Base-by-base conservation (phyloP, 2,888 invertebrate genomes). In the Epicampocera succincta region DNA sequence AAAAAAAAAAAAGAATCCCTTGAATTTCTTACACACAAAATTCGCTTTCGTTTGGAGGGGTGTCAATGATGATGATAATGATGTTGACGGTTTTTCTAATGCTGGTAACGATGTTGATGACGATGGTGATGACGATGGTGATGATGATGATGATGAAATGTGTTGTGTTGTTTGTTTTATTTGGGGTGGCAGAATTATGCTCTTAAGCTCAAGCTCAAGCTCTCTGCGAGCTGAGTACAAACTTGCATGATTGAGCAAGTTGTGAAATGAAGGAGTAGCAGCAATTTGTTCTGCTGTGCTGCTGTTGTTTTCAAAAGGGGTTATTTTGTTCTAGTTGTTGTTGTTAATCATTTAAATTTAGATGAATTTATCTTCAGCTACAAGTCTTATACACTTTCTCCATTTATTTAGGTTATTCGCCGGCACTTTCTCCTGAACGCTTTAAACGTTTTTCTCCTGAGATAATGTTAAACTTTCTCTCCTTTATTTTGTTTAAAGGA, bases 21-120 rank as follows among this genome's bases (percentile, higher is more conserved):
- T 72, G 65, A 74, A 68, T 77, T 73, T 77, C 71, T 71, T 46
- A 71, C 52, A 69, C 54, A 71, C 52, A 74, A 75, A 78, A 71
- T 82, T 78, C 78, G 78, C 74, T 82, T 82, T 78, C 78, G 54
- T 78, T 82, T 66, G 54, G 73, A 75, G 82, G 78, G 82, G 63
- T 75, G 73, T 63, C 68, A 58, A 58, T 65, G 25, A 6, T 33
- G 25, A 52, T 11, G 13, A 48, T 50, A 11, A 40, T 38, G 54
- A 63, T 40, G 74, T 25, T 71, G 75, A 29, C 54, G 21, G 33
- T 76, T 63, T 13, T 29, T 21, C 5, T 15, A 29, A 21, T 68
- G 44, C n/a, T 42, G 52, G 5, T 66, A n/a, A 25, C n/a, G 17
- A 11, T 54, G n/a, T 4, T 66, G 54, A 38, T 56, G 40, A 15